These are phyloP conservation scores for Argentina silus DNA, from an alignment of 2,797 vertebrate genomes.

Conservation along the genomic window DNA sequence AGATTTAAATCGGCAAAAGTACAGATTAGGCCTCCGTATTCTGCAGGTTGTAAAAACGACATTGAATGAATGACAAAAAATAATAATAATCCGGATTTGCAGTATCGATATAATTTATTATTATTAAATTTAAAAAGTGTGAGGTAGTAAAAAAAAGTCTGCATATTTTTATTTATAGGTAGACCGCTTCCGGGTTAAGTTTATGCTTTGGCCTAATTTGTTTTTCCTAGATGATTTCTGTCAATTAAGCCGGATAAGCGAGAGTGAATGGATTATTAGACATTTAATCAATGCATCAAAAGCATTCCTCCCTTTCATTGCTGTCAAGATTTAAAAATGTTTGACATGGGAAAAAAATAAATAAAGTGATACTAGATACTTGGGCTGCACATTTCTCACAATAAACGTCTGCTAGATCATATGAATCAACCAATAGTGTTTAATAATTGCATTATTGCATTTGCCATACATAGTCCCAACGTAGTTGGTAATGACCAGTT, in stretches of 20 bases:
- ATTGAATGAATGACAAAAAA: conserved; percentile 54
- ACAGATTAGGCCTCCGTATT: conserved; percentile 48
- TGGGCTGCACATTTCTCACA: background rate
- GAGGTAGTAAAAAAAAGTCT: background rate
- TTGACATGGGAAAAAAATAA: background rate
- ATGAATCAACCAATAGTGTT: background rate
- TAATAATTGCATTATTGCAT: background rate
- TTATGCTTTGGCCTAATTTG: background rate
- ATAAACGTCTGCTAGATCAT: background rate
- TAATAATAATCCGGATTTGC: conserved; percentile 16
- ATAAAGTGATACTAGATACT: background rate
- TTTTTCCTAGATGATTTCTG: background rate
- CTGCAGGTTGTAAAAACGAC: conserved; percentile 14
- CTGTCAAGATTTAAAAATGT: background rate
- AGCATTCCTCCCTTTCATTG: background rate
- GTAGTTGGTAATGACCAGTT: conserved; percentile 1
- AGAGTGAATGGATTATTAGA: background rate
- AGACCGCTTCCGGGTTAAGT: conserved; percentile 19
- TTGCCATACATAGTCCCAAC: background rate
- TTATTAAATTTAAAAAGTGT: background rate
- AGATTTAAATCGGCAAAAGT: conserved; percentile 47
- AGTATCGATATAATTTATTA: background rate
- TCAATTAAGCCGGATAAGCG: background rate
- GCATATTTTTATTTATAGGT: background rate
- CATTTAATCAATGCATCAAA: background rate